phyloP scores from a whole-genome alignment of 2,888 invertebrate genomes.

The Caenorhabditis angaria region DNA sequence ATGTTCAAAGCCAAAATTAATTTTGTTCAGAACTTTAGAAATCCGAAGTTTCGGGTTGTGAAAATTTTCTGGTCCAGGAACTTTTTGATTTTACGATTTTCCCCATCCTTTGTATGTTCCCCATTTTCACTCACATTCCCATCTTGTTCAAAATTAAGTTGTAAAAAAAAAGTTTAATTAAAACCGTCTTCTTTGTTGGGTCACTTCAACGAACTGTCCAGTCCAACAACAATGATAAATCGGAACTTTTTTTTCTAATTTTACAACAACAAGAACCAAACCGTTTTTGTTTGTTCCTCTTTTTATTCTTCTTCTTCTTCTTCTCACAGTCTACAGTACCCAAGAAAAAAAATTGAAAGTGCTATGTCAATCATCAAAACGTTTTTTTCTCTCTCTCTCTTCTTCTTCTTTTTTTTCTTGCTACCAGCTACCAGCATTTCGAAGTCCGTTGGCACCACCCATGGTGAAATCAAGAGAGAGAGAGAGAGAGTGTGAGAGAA shows the following conservation, averaged over 20 bases:
- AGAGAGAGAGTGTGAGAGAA: no score
- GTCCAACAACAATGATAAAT: conserved; percentile 4
- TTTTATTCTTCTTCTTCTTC: no score
- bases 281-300: conserved; percentile 5
- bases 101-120: no score
- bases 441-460: conserved; percentile 7
- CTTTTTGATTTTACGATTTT: no score
- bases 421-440: conserved; percentile 14
- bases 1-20: no score
- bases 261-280: conserved; percentile 1
- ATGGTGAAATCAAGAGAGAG: neutral
- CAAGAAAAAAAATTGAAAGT: conserved; percentile 13
- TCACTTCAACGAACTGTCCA: neutral
- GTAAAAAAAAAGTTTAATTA: no score
- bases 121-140: no score
- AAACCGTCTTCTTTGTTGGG: conserved; percentile 4
- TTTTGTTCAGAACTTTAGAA: no score
- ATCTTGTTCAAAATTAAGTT: no score
- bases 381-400: conserved; percentile 19
- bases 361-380: conserved; percentile 36
- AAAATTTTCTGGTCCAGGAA: no score
- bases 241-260: conserved; percentile 3
- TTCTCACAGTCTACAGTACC: conserved; percentile 19
- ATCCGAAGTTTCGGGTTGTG: no score
- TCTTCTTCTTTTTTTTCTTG: neutral